Evolutionary conservation across 2,113 vertebrate genomes (phyloP).

Genomic region (Seriola aureovittata): DNA sequence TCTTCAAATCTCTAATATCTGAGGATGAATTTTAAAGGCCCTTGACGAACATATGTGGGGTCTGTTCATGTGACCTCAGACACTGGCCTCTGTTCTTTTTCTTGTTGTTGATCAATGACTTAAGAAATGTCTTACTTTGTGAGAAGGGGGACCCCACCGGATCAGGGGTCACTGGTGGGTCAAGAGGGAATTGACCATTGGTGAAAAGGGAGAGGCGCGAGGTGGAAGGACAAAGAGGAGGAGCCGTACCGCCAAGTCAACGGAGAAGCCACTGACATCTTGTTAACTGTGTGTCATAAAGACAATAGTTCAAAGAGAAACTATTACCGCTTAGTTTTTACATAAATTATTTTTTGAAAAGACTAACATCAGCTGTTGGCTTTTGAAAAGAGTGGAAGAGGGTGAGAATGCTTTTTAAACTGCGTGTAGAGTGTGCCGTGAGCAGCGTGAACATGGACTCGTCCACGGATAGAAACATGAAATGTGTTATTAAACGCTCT

Average conservation of each 20-base stretch:
- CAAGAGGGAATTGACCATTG: conserved; percentile 50
- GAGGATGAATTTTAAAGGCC: conserved; percentile 73
- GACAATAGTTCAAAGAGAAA: conserved; percentile 80
- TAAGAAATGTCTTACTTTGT: conserved; percentile 73
- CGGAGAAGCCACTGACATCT: conserved; percentile 73
- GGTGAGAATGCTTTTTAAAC: conserved; percentile 80
- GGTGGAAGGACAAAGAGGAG: conserved; percentile 47
- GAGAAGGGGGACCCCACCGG: conserved; percentile 49
- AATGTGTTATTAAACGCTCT: conserved; percentile 71
- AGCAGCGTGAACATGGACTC: conserved; percentile 73
- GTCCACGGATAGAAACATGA: conserved; percentile 63
- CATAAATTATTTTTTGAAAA: conserved; percentile 88
- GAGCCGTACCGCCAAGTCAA: conserved; percentile 69
- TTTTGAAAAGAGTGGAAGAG: conserved; percentile 76
- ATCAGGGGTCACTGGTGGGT: conserved; percentile 53
- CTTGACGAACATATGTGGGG: conserved; percentile 59
- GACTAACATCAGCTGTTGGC: conserved; percentile 84
- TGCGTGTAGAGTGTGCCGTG: conserved; percentile 67
- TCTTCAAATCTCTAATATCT: conserved; percentile 72
- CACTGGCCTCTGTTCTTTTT: conserved; percentile 71
- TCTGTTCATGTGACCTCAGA: conserved; percentile 72
- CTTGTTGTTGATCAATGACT: conserved; percentile 78
- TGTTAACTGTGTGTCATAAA: conserved; percentile 75
- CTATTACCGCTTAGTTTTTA: conserved; percentile 87
- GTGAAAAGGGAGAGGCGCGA: conserved; percentile 40